Conservation (phyloP, 1,140 invertebrate species). For the Chironomus striatipennis region DNA sequence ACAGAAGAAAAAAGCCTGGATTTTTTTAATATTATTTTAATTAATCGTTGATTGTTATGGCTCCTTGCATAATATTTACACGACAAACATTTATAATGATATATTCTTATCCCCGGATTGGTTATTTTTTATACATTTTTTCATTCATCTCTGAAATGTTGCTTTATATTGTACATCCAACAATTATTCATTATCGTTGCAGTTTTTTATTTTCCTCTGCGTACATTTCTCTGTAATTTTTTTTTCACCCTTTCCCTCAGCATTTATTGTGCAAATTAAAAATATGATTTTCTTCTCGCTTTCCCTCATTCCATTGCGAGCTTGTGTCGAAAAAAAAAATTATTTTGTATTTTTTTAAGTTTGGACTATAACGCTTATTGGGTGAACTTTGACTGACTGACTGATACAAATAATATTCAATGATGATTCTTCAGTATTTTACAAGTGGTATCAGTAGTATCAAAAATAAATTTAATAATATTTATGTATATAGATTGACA, state of each 20-base stretch:
- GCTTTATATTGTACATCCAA: not conserved
- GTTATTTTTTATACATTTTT: conserved; percentile 14
- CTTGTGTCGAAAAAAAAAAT: too few relatives aligned
- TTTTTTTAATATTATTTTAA: not conserved
- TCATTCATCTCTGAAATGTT: not conserved
- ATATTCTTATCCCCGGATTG: conserved; percentile 16
- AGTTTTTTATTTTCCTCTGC: not conserved
- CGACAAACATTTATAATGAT: conserved; percentile 20
- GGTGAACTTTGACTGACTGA: too few relatives aligned
- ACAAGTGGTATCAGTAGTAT: too few relatives aligned
- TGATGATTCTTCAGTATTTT: too few relatives aligned
- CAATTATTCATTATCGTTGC: conserved; percentile 21
- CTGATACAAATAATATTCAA: too few relatives aligned
- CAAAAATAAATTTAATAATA: too few relatives aligned
- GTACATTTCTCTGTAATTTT: conserved; percentile 3
- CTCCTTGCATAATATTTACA: conserved; percentile 15
- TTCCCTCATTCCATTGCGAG: not conserved
- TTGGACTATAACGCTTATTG: too few relatives aligned
- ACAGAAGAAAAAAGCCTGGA: not conserved
- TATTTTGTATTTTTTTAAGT: too few relatives aligned
- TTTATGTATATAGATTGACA: too few relatives aligned
- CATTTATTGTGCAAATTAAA: conserved; percentile 17
- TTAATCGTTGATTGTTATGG: too few relatives aligned
- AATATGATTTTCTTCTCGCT: conserved; percentile 17
- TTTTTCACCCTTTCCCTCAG: not conserved